These are phyloP conservation scores for Halocynthia roretzi DNA, from an alignment of 23 tunicate genomes.

Conservation along the genomic window DNA sequence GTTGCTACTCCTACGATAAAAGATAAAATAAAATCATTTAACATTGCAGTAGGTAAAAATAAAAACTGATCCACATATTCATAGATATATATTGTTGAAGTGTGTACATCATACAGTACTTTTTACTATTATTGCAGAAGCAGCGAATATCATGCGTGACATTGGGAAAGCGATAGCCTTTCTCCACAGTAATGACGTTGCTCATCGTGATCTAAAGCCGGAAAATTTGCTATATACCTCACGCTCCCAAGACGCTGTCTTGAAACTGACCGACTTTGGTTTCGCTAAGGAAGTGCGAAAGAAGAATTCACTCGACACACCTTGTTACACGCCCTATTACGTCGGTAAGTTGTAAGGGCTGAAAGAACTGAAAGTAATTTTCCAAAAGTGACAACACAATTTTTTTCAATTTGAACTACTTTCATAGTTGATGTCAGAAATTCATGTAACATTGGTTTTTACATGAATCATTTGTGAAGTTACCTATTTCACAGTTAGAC, in stretches of 20 bases:
- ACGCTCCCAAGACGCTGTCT: constrained; percentile 25
- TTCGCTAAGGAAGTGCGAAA: constrained; percentile 73
- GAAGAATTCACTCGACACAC: constrained; percentile 57
- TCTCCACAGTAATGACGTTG: constrained; percentile 74
- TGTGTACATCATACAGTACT: not conserved
- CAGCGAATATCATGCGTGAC: constrained; percentile 75
- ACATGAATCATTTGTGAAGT: too few relatives aligned
- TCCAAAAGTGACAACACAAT: too few relatives aligned
- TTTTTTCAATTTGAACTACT: too few relatives aligned
- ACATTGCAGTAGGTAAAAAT: too few relatives aligned
- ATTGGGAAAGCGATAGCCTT: constrained; percentile 82
- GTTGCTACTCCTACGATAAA: too few relatives aligned
- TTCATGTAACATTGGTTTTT: too few relatives aligned
- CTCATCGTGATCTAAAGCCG: constrained; percentile 90
- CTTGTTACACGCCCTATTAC: constrained; percentile 92
- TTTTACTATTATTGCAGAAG: constrained; percentile 42
- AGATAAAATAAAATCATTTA: too few relatives aligned
- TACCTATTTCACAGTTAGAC: too few relatives aligned
- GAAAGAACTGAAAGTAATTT: too few relatives aligned
- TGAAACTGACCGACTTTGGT: constrained; percentile 88
- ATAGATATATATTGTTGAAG: too few relatives aligned
- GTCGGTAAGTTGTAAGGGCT: constrained; percentile 41
- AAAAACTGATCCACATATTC: too few relatives aligned
- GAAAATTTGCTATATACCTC: constrained; percentile 79
- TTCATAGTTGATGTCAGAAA: too few relatives aligned